Conservation (phyloP, 2,113 vertebrate species). For the Nesogale talazaci region DNA sequence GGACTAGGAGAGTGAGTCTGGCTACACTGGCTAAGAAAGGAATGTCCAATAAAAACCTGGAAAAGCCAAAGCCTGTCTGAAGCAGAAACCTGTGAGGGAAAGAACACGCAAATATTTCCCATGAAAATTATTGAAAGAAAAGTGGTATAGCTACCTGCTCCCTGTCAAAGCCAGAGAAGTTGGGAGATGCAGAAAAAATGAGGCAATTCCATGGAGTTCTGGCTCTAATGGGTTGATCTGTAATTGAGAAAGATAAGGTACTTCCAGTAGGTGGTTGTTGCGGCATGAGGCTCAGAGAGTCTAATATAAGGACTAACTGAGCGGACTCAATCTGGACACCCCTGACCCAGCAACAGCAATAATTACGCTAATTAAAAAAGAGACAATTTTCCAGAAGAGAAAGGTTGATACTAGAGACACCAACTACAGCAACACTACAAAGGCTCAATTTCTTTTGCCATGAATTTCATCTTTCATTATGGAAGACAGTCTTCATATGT, state of each 20-base stretch:
- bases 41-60: no score
- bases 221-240: background rate
- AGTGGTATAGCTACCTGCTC: background rate
- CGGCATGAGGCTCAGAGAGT: background rate
- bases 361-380: slow-evolving; percentile 35
- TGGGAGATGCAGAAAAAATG: background rate
- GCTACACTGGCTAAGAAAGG: background rate
- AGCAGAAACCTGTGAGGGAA: background rate
- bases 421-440: background rate
- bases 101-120: background rate
- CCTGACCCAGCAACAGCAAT: background rate
- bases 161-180: background rate
- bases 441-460: background rate
- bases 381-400: slow-evolving; percentile 41
- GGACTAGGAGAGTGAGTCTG: background rate
- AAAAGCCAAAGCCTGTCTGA: background rate
- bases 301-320: background rate
- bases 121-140: background rate
- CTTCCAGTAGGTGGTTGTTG: background rate
- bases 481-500: slow-evolving; percentile 27
- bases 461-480: background rate
- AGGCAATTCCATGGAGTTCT: background rate
- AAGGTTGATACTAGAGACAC: background rate
- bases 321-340: background rate
- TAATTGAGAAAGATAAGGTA: background rate